Conservation (phyloP, 2,888 invertebrate genomes). For the Dolichomitus sp. region DNA sequence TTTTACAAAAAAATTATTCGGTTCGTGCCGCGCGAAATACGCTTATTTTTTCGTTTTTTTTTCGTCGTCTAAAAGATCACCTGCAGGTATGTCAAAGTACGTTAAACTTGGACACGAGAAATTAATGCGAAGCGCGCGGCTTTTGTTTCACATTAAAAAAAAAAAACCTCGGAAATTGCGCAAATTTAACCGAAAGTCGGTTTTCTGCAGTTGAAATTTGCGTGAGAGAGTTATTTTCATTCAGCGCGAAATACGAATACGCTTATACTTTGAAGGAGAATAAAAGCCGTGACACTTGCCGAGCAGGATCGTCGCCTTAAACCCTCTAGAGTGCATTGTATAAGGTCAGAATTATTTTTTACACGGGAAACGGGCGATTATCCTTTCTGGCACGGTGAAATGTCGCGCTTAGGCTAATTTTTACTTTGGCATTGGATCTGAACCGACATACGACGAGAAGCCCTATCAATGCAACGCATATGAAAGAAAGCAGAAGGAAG, state of each 20-base stretch:
- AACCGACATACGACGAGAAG: slow-evolving; percentile 65
- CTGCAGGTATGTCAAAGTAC: neutral
- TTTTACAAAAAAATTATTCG: slow-evolving; percentile 13
- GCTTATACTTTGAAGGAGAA: slow-evolving; percentile 68
- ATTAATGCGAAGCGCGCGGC: neutral
- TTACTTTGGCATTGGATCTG: slow-evolving; percentile 74
- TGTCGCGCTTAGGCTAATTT: slow-evolving; percentile 55
- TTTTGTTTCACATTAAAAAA: neutral
- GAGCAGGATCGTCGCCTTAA: slow-evolving; percentile 10
- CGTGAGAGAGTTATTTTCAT: neutral
- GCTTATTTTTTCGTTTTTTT: slow-evolving; percentile 75
- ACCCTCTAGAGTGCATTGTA: slow-evolving; percentile 33
- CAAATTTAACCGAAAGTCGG: neutral
- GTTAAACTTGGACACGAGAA: neutral
- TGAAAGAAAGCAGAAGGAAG: slow-evolving; percentile 21
- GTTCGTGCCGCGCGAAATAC: slow-evolving; percentile 73
- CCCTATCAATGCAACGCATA: slow-evolving; percentile 73
- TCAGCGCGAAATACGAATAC: slow-evolving; percentile 67
- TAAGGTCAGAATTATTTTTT: slow-evolving; percentile 56
- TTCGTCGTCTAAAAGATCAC: slow-evolving; percentile 54
- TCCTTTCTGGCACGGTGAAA: slow-evolving; percentile 23
- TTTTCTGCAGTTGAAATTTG: neutral
- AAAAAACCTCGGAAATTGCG: neutral
- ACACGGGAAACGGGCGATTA: slow-evolving; percentile 22
- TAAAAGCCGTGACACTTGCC: slow-evolving; percentile 45